These are phyloP conservation scores for Guaruba guarouba DNA, from an alignment of 2,113 vertebrate species.

Conservation along the genomic window DNA sequence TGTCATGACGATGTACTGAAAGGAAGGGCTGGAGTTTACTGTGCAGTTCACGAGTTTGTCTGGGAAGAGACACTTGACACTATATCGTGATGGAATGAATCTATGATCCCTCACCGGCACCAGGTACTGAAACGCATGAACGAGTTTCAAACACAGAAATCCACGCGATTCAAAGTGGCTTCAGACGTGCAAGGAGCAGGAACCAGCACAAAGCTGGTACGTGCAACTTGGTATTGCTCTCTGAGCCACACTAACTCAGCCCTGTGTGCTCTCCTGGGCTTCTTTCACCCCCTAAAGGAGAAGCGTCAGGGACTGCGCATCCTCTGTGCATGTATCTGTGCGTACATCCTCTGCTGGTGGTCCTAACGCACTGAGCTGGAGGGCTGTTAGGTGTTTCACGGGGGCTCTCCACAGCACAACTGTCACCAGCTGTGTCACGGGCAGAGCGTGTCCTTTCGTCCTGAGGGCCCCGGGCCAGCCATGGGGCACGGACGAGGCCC, in stretches of 20 bases:
- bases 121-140: accelerated
- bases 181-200: accelerated
- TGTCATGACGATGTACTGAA: background rate
- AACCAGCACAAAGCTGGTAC: background rate
- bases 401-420: background rate
- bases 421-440: background rate
- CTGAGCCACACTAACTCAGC: accelerated
- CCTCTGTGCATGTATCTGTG: accelerated
- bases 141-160: background rate
- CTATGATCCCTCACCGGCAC: background rate
- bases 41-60: background rate
- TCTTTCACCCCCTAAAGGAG: accelerated
- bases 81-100: background rate
- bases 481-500: background rate
- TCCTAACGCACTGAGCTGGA: background rate
- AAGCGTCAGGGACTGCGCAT: accelerated
- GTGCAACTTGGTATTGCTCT: background rate
- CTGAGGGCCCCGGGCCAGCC: accelerated
- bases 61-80: background rate
- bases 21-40: background rate
- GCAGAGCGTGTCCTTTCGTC: background rate
- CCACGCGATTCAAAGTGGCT: background rate
- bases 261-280: accelerated
- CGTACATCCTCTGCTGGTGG: background rate
- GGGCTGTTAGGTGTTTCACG: background rate